phyloP scores from a whole-genome alignment of 1,140 invertebrate genomes.

The Camponotus vicinus region DNA sequence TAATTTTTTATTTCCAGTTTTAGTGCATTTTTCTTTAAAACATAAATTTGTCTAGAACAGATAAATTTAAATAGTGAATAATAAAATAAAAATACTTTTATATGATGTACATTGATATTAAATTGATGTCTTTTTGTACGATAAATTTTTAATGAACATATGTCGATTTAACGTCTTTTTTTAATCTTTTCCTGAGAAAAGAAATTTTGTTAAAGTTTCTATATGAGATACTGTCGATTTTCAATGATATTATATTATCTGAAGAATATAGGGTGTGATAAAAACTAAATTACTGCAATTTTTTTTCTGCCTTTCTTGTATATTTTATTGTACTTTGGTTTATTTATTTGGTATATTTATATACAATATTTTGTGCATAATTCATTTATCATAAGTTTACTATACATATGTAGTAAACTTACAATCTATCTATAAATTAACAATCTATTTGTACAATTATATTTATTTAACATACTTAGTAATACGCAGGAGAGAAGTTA shows the following conservation, averaged over 20 bases:
- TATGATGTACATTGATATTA: too few relatives aligned
- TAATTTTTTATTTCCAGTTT: too few relatives aligned
- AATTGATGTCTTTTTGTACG: too few relatives aligned
- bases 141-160: too few relatives aligned
- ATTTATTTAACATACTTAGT: background rate
- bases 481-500: slow-evolving; percentile 12
- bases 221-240: too few relatives aligned
- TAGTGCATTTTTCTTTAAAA: too few relatives aligned
- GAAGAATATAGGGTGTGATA: background rate
- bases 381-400: background rate
- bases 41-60: too few relatives aligned
- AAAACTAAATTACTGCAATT: background rate
- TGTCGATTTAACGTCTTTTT: too few relatives aligned
- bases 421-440: background rate
- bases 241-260: background rate
- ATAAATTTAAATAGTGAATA: too few relatives aligned
- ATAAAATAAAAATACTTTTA: too few relatives aligned
- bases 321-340: slow-evolving; percentile 18
- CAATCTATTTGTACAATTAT: background rate
- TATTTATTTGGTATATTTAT: background rate
- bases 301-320: background rate
- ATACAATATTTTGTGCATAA: slow-evolving; percentile 15
- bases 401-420: background rate
- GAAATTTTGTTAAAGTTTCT: too few relatives aligned
- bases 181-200: too few relatives aligned